Evolutionary conservation across 2,113 vertebrate species (phyloP).

Genomic region (Papio anubis): DNA sequence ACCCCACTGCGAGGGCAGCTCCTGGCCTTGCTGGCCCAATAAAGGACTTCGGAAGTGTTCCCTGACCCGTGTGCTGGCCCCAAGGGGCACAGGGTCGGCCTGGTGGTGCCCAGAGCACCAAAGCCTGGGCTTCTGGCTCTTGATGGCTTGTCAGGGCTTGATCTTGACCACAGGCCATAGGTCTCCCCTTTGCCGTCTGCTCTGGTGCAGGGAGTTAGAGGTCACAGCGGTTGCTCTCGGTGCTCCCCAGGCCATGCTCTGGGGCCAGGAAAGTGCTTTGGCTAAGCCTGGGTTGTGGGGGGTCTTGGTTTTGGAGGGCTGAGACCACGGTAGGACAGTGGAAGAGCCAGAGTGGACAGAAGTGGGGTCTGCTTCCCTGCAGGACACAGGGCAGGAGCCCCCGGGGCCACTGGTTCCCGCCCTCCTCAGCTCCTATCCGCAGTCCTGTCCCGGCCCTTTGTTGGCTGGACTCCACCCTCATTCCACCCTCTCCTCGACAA

Average conservation of each 20-base stretch:
- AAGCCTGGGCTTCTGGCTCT: neutral
- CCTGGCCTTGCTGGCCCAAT: constrained; percentile 65
- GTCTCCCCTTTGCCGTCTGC: neutral
- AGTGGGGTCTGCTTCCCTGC: too few species aligned
- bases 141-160: neutral
- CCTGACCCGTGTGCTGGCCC: neutral
- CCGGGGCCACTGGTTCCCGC: accelerated
- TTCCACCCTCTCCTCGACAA: neutral
- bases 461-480: neutral
- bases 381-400: neutral
- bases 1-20: constrained; percentile 40
- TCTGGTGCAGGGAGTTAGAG: neutral
- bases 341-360: neutral
- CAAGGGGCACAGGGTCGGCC: too few species aligned
- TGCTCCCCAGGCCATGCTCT: neutral
- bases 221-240: neutral
- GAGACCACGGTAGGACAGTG: neutral
- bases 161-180: neutral
- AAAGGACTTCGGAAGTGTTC: constrained; percentile 78
- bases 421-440: neutral
- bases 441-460: accelerated
- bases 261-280: neutral
- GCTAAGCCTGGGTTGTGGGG: neutral
- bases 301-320: neutral
- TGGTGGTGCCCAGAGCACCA: neutral